Conservation (phyloP, 2,888 invertebrate species). For the Drosophila putrida region DNA sequence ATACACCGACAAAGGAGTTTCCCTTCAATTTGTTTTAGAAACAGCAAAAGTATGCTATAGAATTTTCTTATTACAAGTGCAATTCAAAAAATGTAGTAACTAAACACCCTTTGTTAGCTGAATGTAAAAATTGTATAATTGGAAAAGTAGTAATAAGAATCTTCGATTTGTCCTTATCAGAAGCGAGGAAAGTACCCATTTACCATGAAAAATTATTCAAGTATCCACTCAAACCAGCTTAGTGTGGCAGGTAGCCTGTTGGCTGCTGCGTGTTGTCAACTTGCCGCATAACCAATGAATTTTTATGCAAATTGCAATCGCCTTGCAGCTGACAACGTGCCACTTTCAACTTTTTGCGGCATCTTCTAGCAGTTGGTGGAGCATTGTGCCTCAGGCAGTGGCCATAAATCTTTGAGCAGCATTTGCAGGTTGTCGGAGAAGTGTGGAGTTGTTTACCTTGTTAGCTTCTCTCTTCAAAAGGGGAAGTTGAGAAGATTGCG, state of each 20-base stretch:
- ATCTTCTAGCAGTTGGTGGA: slow-evolving; percentile 25
- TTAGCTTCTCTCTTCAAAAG: slow-evolving; percentile 48
- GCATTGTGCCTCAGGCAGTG: slow-evolving; percentile 39
- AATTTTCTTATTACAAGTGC: background rate
- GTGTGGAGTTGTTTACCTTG: slow-evolving; percentile 69
- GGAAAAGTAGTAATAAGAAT: background rate
- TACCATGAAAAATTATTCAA: slow-evolving; percentile 37
- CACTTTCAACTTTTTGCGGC: slow-evolving; percentile 67
- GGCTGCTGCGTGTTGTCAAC: slow-evolving; percentile 58
- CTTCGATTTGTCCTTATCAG: background rate
- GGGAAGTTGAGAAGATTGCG: background rate
- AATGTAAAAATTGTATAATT: background rate
- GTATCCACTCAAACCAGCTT: slow-evolving; percentile 32
- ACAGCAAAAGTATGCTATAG: slow-evolving; percentile 15
- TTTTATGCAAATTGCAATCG: slow-evolving; percentile 83
- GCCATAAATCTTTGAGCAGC: slow-evolving; percentile 75
- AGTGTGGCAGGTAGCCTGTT: slow-evolving; percentile 30
- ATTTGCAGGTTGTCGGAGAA: slow-evolving; percentile 34
- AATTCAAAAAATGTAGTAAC: background rate
- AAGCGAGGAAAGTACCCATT: background rate
- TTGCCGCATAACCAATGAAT: slow-evolving; percentile 80
- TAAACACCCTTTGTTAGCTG: background rate
- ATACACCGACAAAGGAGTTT: too few relatives aligned
- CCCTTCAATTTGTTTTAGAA: too few relatives aligned
- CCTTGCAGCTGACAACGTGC: slow-evolving; percentile 75